Conservation (phyloP, 2,888 invertebrate species). For the Coecobrya sp. region DNA sequence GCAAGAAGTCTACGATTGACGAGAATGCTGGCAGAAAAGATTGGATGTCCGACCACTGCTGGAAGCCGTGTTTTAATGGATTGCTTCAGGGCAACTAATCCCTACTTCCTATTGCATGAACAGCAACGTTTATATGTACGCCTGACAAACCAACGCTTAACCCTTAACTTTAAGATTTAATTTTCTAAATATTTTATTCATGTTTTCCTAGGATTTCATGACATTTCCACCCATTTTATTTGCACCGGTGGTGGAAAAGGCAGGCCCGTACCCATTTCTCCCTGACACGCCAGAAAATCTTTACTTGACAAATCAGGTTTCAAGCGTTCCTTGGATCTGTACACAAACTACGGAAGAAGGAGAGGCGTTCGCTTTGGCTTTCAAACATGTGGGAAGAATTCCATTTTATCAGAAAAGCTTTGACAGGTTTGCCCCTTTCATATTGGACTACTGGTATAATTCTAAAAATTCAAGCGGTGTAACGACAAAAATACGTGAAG, state of each 20-base stretch:
- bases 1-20: conserved; percentile 65
- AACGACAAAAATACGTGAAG: conserved; percentile 66
- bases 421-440: conserved; percentile 69
- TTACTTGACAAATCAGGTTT: conserved; percentile 79
- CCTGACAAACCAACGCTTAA: not conserved
- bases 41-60: conserved; percentile 67
- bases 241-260: conserved; percentile 83
- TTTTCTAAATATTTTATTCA: not conserved
- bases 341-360: conserved; percentile 76
- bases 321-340: conserved; percentile 81
- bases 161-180: not conserved
- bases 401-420: conserved; percentile 65
- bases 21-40: conserved; percentile 56
- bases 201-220: conserved; percentile 68
- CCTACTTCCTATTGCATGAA: conserved; percentile 60
- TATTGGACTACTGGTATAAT: conserved; percentile 78
- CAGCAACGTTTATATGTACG: conserved; percentile 77
- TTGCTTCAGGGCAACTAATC: conserved; percentile 66
- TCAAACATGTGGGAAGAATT: conserved; percentile 67
- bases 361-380: conserved; percentile 69
- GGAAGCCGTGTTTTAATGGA: conserved; percentile 73
- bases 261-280: conserved; percentile 77
- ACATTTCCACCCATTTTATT: conserved; percentile 82
- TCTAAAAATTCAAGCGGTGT: conserved; percentile 67
- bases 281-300: conserved; percentile 83